Percentiles rank a stretch among this genome's conserved stretches.
These are phyloP conservation scores for Diachasmimorpha longicaudata DNA, from an alignment of 1,140 invertebrate species.

Conservation along the genomic window DNA sequence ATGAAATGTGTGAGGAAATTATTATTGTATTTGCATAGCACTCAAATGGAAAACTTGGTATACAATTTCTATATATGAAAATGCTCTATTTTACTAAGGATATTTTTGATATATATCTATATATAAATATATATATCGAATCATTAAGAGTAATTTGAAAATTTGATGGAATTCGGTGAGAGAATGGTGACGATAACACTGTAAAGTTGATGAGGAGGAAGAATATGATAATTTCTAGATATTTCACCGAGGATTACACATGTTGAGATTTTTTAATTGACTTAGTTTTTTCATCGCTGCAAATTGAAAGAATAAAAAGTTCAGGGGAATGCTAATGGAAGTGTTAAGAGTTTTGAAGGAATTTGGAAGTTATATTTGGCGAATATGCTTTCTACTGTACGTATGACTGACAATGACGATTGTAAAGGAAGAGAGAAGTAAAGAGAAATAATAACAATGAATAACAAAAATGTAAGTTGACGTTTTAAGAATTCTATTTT, in stretches of 20 bases:
- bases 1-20: conserved; percentile 40
- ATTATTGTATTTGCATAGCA: conserved; percentile 46
- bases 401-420: background rate
- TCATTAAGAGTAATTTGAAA: conserved; percentile 30
- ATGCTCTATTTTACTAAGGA: conserved; percentile 62
- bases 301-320: background rate
- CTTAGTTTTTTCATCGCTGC: background rate
- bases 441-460: conserved; percentile 3
- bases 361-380: background rate
- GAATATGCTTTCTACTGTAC: background rate
- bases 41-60: conserved; percentile 40
- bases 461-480: conserved; percentile 47
- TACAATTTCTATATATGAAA: conserved; percentile 56
- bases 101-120: conserved; percentile 63
- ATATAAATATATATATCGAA: conserved; percentile 58
- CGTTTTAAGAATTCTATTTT: conserved; percentile 63
- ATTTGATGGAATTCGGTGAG: background rate
- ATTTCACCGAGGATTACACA: background rate
- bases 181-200: background rate
- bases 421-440: background rate
- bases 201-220: background rate
- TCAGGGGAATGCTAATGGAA: background rate
- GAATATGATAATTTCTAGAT: background rate
- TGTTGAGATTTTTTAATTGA: background rate
- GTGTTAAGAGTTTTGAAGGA: background rate